These are phyloP conservation scores for Turritopsis dohrnii DNA, from an alignment of 30 jellyfish, hydroid and myxozoan genomes.

Conservation along the genomic window DNA sequence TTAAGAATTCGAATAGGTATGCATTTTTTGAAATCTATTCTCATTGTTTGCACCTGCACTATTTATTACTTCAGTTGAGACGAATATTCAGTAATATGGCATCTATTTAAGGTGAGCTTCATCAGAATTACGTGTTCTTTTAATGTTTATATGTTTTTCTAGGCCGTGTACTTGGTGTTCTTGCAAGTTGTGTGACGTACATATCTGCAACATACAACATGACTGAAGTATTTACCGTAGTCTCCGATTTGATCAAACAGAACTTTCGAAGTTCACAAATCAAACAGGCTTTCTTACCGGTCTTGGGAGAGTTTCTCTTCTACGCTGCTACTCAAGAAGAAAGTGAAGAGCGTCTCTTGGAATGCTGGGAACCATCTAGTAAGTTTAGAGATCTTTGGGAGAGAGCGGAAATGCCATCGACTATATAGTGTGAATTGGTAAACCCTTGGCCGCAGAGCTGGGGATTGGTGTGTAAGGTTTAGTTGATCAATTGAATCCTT, in stretches of 20 bases:
- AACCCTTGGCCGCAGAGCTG: too few species aligned
- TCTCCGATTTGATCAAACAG: constrained; percentile 61
- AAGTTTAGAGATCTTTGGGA: neutral
- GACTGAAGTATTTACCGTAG: constrained; percentile 60
- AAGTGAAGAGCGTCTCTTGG: constrained; percentile 57
- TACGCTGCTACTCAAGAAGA: constrained; percentile 97
- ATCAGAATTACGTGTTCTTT: neutral
- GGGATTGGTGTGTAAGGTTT: too few species aligned
- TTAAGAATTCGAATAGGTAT: constrained; percentile 65
- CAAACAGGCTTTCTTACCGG: constrained; percentile 61
- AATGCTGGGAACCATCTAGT: constrained; percentile 91
- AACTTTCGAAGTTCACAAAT: constrained; percentile 48
- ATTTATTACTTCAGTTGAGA: too few species aligned
- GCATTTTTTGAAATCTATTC: neutral
- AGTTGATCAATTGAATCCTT: too few species aligned
- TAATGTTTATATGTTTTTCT: neutral
- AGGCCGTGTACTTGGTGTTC: constrained; percentile 68
- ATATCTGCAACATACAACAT: constrained; percentile 62
- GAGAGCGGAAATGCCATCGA: neutral
- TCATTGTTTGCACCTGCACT: too few species aligned
- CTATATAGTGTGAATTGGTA: too few species aligned
- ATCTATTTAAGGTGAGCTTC: neutral
- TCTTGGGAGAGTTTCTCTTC: constrained; percentile 83
- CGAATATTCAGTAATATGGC: too few species aligned
- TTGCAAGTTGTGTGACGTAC: constrained; percentile 78